Evolutionary conservation across 2,113 vertebrate genomes (phyloP).

Genomic region (Malaclemys terrapin): DNA sequence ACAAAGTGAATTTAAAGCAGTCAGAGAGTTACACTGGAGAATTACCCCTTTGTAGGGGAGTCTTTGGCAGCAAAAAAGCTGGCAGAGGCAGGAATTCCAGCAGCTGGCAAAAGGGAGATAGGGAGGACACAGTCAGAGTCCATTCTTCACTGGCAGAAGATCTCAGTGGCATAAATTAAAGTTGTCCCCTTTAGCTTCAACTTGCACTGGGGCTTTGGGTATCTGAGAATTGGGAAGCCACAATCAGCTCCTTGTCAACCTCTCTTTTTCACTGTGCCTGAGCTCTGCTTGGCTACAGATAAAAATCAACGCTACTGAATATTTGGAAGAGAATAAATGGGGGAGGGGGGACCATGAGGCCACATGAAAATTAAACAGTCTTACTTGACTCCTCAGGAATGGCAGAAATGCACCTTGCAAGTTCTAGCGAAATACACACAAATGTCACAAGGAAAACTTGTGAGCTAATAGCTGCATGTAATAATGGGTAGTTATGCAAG

Average conservation of each 20-base stretch:
- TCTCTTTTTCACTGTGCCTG: neutral
- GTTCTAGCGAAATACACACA: neutral
- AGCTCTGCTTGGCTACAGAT: neutral
- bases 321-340: neutral
- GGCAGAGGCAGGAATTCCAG: neutral
- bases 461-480: neutral
- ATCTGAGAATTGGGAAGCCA: rapidly evolving
- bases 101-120: neutral
- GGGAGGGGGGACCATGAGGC: neutral
- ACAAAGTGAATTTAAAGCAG: neutral
- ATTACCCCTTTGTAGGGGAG: neutral
- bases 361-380: neutral
- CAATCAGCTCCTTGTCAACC: neutral
- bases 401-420: neutral
- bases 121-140: neutral
- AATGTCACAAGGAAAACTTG: neutral
- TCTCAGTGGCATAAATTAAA: neutral
- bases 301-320: neutral
- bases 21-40: neutral
- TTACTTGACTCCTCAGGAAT: neutral
- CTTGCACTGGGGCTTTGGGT: neutral
- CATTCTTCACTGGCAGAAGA: neutral
- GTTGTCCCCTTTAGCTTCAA: neutral
- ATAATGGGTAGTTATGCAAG: neutral
- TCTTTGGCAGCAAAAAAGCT: neutral